Conservation (phyloP, 2,113 vertebrate species). For the Aegypius monachus region DNA sequence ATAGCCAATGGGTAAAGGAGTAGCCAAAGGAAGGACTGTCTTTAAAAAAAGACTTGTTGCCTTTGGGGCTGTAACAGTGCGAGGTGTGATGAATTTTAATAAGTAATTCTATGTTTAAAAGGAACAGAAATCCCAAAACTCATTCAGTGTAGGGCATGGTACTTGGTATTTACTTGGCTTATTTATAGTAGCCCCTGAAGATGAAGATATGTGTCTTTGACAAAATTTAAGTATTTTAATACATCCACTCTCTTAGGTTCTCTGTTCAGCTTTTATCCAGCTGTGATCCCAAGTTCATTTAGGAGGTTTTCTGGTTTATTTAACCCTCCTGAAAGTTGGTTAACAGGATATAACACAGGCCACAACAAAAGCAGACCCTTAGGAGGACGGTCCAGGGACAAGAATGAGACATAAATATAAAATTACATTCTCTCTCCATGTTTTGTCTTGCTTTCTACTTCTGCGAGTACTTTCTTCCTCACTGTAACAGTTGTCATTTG, state of each 20-base stretch:
- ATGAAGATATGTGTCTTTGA: neutral
- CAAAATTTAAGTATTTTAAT: neutral
- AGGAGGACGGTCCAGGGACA: neutral
- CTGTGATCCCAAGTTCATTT: neutral
- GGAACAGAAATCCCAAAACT: neutral
- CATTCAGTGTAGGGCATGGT: neutral
- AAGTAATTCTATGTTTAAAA: neutral
- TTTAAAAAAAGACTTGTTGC: neutral
- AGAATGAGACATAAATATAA: neutral
- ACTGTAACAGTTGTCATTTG: neutral
- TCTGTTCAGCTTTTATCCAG: neutral
- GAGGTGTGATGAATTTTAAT: neutral
- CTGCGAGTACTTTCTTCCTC: neutral
- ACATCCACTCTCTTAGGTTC: neutral
- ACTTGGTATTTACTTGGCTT: neutral
- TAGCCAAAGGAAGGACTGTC: neutral
- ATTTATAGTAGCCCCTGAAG: neutral
- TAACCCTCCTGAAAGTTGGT: neutral
- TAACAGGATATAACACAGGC: neutral
- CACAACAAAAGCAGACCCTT: neutral
- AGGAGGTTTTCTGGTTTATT: neutral
- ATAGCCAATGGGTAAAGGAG: neutral
- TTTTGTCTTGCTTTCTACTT: neutral
- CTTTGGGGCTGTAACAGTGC: neutral
- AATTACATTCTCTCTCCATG: neutral